Evolutionary conservation across 1,140 invertebrate genomes (phyloP).

Genomic region (Ericerus pela): DNA sequence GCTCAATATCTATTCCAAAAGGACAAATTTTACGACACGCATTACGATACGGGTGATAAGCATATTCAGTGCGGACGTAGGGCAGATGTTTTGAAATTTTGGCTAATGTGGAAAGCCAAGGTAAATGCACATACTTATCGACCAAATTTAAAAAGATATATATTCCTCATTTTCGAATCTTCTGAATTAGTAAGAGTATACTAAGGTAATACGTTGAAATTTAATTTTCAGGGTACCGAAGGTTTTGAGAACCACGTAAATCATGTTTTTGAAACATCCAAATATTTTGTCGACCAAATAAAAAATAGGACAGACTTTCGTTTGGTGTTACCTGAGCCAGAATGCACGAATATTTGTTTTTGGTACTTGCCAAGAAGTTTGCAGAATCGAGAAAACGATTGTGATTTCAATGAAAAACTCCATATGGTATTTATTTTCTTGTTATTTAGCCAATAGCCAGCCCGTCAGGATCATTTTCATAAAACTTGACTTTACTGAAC

Average conservation of each 20-base stretch:
- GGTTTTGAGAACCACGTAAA: conserved; percentile 70
- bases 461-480: too few relatives aligned
- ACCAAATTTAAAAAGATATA: conserved; percentile 3
- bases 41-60: conserved; percentile 85
- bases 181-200: not conserved
- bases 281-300: conserved; percentile 53
- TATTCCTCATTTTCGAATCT: not conserved
- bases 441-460: too few relatives aligned
- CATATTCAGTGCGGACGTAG: conserved; percentile 84
- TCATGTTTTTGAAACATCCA: conserved; percentile 54
- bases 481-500: too few relatives aligned
- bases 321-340: conserved; percentile 59
- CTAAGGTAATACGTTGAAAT: not conserved
- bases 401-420: conserved; percentile 48
- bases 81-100: conserved; percentile 89
- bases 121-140: conserved; percentile 22
- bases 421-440: conserved; percentile 46
- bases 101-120: conserved; percentile 96
- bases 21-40: conserved; percentile 90
- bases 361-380: conserved; percentile 82
- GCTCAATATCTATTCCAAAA: conserved; percentile 89
- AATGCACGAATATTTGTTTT: conserved; percentile 89
- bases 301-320: conserved; percentile 50
- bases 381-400: conserved; percentile 37
- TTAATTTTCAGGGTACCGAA: conserved; percentile 45